A percentile compares a stretch with the other conserved stretches of the same genome.
These are phyloP conservation scores for Hippocampus mohnikei DNA, from an alignment of 2,113 vertebrate genomes.

Conservation along the genomic window DNA sequence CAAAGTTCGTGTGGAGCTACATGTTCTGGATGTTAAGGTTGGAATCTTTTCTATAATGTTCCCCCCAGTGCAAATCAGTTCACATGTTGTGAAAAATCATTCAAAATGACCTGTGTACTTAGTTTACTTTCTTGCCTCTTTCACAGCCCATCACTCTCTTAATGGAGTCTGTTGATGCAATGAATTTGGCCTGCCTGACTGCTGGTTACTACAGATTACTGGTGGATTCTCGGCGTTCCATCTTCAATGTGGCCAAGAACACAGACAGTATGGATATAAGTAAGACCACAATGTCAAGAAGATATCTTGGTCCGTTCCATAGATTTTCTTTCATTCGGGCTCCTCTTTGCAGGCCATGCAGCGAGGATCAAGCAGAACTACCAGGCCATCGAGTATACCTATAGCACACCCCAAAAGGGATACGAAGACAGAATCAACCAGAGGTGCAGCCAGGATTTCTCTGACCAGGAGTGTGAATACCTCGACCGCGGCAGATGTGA, in stretches of 20 bases:
- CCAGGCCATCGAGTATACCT: slow-evolving; percentile 88
- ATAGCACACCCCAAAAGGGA: slow-evolving; percentile 80
- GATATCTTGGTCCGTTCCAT: not conserved
- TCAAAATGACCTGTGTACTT: not conserved
- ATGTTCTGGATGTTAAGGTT: slow-evolving; percentile 96
- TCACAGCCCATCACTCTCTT: slow-evolving; percentile 91
- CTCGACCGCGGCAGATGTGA: slow-evolving; percentile 75
- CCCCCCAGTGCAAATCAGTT: not conserved
- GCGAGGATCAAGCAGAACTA: slow-evolving; percentile 81
- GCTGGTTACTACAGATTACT: slow-evolving; percentile 95
- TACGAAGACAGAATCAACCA: slow-evolving; percentile 81
- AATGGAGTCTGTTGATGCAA: slow-evolving; percentile 96
- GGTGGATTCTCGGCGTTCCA: slow-evolving; percentile 93
- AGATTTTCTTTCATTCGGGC: slow-evolving; percentile 9
- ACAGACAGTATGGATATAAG: slow-evolving; percentile 74
- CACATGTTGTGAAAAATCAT: not conserved
- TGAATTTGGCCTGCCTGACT: slow-evolving; percentile 97
- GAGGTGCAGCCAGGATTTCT: slow-evolving; percentile 78
- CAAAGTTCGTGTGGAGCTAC: slow-evolving; percentile 88
- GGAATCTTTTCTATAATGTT: not conserved
- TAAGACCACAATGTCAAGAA: slow-evolving; percentile 9
- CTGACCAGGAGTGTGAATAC: slow-evolving; percentile 78
- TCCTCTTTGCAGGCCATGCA: slow-evolving; percentile 76
- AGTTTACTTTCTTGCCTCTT: slow-evolving; percentile 49
- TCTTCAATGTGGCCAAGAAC: slow-evolving; percentile 95